Percentiles rank a stretch among this genome's conserved stretches.
These are phyloP conservation scores for Acinonyx jubatus DNA, from an alignment of 2,113 vertebrate genomes.

Conservation along the genomic window DNA sequence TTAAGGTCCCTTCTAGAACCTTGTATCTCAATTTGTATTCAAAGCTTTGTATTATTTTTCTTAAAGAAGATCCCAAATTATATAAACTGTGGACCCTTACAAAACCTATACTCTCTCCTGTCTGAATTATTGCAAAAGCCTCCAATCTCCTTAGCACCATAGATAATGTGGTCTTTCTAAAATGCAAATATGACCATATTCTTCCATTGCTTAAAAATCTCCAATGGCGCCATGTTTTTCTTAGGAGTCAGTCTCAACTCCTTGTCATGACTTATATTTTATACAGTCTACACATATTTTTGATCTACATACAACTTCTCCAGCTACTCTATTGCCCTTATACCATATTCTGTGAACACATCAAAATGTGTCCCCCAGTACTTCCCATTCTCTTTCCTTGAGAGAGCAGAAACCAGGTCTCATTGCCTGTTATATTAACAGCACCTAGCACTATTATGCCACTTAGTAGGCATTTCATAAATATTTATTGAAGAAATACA, in stretches of 20 bases:
- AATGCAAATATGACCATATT: not conserved
- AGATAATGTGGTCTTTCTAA: not conserved
- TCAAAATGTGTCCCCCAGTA: not conserved
- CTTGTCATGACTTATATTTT: not conserved
- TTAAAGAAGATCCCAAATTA: not conserved
- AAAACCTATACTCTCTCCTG: not conserved
- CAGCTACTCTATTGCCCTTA: not conserved
- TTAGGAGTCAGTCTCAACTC: not conserved
- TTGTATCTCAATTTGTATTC: not conserved
- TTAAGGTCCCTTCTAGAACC: not conserved
- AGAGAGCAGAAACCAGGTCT: not conserved
- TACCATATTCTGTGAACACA: not conserved
- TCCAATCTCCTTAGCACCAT: not conserved
- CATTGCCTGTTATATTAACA: not conserved
- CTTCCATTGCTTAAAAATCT: not conserved
- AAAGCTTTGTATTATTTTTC: not conserved
- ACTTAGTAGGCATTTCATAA: constrained; percentile 49
- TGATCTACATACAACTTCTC: not conserved
- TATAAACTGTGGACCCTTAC: not conserved
- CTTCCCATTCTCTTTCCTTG: not conserved
- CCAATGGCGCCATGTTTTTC: not conserved
- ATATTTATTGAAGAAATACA: constrained; percentile 33
- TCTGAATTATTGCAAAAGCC: not conserved
- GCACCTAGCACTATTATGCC: not conserved
- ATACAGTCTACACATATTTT: not conserved